phyloP scores from a whole-genome alignment of 2,888 invertebrate genomes.

The Drosophila trichaetosa region DNA sequence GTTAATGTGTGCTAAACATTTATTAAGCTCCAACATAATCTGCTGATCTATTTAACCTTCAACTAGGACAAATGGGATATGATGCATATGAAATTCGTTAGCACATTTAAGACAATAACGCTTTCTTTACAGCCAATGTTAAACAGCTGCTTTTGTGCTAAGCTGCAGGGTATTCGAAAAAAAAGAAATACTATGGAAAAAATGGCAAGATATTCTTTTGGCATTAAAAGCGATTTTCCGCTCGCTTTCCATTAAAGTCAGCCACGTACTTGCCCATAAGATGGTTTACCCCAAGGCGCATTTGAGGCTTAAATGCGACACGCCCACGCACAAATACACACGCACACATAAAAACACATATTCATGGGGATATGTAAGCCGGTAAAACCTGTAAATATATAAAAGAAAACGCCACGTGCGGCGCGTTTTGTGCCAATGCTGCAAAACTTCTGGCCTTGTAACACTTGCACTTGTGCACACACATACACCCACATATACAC shows the following conservation, averaged over 20 bases:
- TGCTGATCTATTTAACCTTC: neutral
- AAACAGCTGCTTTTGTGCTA: constrained; percentile 17
- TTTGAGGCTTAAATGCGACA: constrained; percentile 77
- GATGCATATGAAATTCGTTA: neutral
- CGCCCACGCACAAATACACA: constrained; percentile 54
- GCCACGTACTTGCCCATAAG: constrained; percentile 66
- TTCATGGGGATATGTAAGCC: constrained; percentile 41
- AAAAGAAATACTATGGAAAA: constrained; percentile 1
- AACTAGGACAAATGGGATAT: neutral
- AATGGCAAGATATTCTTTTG: constrained; percentile 55
- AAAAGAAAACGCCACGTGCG: constrained; percentile 77
- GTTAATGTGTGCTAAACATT: neutral
- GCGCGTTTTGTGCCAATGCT: constrained; percentile 77
- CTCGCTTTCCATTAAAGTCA: constrained; percentile 77
- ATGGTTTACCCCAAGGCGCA: constrained; percentile 72
- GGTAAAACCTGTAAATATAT: constrained; percentile 67
- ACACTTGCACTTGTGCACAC: constrained; percentile 69
- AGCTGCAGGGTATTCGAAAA: constrained; percentile 29
- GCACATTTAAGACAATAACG: constrained; percentile 23
- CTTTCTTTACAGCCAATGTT: neutral
- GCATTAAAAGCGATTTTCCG: constrained; percentile 78
- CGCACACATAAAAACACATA: constrained; percentile 10
- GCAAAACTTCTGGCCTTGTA: constrained; percentile 77
- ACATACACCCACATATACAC: constrained; percentile 15
- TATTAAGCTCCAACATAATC: neutral